These are phyloP conservation scores for Heliconius hermathena DNA, from an alignment of 1,140 invertebrate genomes.

Conservation along the genomic window DNA sequence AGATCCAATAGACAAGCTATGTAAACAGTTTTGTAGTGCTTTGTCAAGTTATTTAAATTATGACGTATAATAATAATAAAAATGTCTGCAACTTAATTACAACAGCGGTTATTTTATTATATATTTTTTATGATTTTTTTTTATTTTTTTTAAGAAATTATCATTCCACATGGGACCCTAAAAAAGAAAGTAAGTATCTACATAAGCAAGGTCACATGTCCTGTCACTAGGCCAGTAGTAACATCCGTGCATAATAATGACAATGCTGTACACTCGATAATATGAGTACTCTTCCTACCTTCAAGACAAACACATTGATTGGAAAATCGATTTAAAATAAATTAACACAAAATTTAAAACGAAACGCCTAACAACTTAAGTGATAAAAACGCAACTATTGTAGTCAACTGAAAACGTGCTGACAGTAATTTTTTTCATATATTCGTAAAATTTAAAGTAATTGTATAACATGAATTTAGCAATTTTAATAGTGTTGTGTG, in stretches of 20 bases:
- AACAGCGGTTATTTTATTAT: no score
- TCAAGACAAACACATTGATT: conserved; percentile 7
- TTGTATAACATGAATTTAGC: conserved; percentile 2
- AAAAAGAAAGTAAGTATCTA: conserved; percentile 52
- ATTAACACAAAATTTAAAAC: not conserved
- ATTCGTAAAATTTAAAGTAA: not conserved
- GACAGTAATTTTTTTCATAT: not conserved
- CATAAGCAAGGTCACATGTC: conserved; percentile 47
- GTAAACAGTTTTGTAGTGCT: no score
- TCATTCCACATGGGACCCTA: conserved; percentile 26
- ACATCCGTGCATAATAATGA: conserved; percentile 44
- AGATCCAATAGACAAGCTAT: no score
- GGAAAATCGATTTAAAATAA: not conserved
- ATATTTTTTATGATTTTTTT: no score
- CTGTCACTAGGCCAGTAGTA: conserved; percentile 48
- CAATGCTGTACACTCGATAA: conserved; percentile 18
- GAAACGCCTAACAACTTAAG: not conserved
- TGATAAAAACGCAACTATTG: not conserved
- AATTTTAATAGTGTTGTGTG: conserved; percentile 31
- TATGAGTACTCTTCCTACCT: conserved; percentile 26
- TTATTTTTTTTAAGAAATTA: no score
- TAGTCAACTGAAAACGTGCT: not conserved
- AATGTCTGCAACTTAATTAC: no score
- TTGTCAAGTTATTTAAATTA: no score
- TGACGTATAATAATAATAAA: no score